phyloP scores from a whole-genome alignment of 2,797 vertebrate genomes.

The Chanos chanos region DNA sequence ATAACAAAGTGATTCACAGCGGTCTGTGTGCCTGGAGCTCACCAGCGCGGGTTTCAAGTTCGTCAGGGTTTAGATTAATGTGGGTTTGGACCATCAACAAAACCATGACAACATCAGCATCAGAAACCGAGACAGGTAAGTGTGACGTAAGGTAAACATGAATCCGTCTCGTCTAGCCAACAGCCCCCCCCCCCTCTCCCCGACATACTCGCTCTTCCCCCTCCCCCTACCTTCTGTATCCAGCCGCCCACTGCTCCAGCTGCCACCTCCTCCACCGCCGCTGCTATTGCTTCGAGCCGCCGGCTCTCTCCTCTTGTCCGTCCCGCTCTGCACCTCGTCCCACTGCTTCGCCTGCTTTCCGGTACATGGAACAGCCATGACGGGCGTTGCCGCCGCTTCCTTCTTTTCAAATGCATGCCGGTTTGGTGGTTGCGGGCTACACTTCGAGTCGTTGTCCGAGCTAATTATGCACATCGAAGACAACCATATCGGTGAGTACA shows the following conservation, averaged over 20 bases:
- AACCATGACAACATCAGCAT: too few relatives aligned
- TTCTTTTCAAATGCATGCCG: conserved; percentile 96
- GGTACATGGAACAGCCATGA: conserved; percentile 85
- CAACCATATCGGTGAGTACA: conserved; percentile 95
- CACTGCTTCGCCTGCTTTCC: conserved; percentile 8
- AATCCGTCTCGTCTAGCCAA: conserved; percentile 33
- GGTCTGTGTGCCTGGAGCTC: too few relatives aligned
- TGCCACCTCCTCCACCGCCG: conserved; percentile 66
- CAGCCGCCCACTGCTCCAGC: conserved; percentile 44
- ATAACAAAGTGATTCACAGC: too few relatives aligned
- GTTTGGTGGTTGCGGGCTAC: conserved; percentile 91
- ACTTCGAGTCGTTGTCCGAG: conserved; percentile 90
- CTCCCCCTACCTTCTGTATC: conserved; percentile 36
- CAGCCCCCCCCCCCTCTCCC: conserved; percentile 69
- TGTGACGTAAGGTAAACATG: conserved; percentile 21
- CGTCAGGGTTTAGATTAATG: too few relatives aligned
- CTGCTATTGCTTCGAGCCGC: conserved; percentile 30
- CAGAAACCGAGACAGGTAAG: too few relatives aligned
- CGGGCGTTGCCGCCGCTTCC: conserved; percentile 95
- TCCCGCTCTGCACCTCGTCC: conserved; percentile 43
- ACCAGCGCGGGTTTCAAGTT: too few relatives aligned
- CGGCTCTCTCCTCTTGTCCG: conserved; percentile 59
- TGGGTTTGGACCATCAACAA: too few relatives aligned
- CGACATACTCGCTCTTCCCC: conserved; percentile 68
- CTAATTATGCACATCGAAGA: conserved; percentile 98